Evolutionary conservation across 2,797 vertebrate species (phyloP), one percentile per base, ranked within the genome.

Genomic region (Numenius phaeopus): DNA sequence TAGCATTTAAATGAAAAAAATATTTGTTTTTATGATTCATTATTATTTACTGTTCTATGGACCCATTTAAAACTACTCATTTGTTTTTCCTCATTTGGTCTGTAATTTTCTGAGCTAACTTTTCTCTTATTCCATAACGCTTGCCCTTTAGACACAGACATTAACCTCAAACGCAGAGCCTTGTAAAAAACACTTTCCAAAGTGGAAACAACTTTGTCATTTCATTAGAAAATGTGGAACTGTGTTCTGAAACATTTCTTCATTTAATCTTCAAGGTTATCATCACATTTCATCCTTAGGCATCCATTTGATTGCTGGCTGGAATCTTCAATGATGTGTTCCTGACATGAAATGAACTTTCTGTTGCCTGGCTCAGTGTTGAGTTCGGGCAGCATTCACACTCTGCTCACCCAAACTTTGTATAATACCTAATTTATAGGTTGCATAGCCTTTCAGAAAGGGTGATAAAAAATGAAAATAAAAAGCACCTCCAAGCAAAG

Each of bases 181-280:
- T 93, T 91, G 89, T 97, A 76, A 95, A 95, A 96, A 97, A 61
- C 73, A 39, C 34, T 96, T 95, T 93, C 79, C 88, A 70, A 84
- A 90, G 77, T 82, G 55, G 62, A 94, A 98, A 95, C 67, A 96
- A 90, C 37, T 95, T 96, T 97, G 79, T 96, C 79, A 94, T 95
- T 96, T 96, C 78, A 89, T 98, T 96, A 94, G 32, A 93, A 95
- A 94, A 90, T 72, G 29, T 62, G 26, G 49, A 93, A 81, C 83
- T 92, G 27, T 79, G 54, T 90, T 97, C 84, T 83, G 80, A 96
- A 97, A 84, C 67, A 62, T 89, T 94, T 94, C 39, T 92, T 84
- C 42, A 39, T 97, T 94, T 97, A 89, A 84, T 97, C 66, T 90
- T 96, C 69, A 92, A 91, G n/a, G 65, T 94, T 94, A 93, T 81